Conservation (phyloP, 53 echinoderm and acorn worm genomes). For the Actinopyga echinites region DNA sequence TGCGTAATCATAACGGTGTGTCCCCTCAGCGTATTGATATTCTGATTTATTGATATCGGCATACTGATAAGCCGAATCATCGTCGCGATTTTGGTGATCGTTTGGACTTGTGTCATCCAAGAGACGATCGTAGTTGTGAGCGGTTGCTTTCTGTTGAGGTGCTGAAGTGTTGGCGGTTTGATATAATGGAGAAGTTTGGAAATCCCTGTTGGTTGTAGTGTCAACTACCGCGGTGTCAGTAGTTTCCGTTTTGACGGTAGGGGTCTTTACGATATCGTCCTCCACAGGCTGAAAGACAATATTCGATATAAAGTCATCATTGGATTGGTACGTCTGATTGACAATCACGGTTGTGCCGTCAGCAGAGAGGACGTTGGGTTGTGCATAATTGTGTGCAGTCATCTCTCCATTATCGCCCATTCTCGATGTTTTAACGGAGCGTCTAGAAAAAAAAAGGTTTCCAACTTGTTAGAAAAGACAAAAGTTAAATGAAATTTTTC, state of each 20-base stretch:
- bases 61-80: not conserved
- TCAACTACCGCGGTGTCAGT: not conserved
- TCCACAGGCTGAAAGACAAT: not conserved
- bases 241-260: not conserved
- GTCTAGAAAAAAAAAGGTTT: no score
- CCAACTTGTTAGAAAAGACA: no score
- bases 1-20: no score
- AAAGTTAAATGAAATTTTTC: no score
- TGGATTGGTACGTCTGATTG: slow-evolving; percentile 6
- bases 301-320: not conserved
- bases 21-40: not conserved
- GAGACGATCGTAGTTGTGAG: not conserved
- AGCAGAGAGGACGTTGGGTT: not conserved
- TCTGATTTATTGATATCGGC: not conserved
- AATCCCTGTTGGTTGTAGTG: not conserved
- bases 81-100: no score
- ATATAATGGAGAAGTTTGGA: not conserved
- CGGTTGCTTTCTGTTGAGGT: no score
- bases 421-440: no score
- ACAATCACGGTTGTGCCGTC: slow-evolving; percentile 4
- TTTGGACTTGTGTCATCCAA: no score
- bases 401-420: not conserved
- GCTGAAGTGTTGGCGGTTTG: not conserved
- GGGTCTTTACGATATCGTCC: not conserved
- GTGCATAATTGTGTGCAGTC: not conserved